phyloP scores from a whole-genome alignment of 2,797 vertebrate species.

The Anolis apletophallus region DNA sequence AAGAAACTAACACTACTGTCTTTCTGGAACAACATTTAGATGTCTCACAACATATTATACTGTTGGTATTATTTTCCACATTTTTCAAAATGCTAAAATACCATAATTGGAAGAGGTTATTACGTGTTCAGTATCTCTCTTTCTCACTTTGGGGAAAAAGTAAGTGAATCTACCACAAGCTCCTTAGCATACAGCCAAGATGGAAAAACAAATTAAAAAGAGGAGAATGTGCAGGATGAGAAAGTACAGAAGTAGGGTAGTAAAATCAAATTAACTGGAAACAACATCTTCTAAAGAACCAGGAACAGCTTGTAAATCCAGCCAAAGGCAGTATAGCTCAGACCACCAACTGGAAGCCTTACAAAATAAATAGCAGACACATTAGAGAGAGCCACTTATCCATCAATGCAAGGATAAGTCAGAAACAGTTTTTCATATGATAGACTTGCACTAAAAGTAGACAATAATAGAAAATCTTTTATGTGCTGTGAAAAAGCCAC shows the following conservation, averaged over 20 bases:
- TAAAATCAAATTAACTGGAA: conserved; percentile 57
- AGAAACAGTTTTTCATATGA: neutral
- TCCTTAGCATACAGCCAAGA: conserved; percentile 32
- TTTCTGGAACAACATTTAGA: neutral
- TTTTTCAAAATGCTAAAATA: neutral
- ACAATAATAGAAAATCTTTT: conserved; percentile 3
- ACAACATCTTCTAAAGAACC: conserved; percentile 39
- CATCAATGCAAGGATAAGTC: neutral
- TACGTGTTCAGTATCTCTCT: conserved; percentile 19
- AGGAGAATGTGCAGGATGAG: conserved; percentile 5
- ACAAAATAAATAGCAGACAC: conserved; percentile 43
- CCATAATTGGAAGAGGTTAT: conserved; percentile 11
- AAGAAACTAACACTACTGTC: neutral
- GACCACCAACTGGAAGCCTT: neutral
- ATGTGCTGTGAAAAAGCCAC: conserved; percentile 17
- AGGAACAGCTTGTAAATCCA: conserved; percentile 48
- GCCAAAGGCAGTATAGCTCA: conserved; percentile 34
- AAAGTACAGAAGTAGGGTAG: neutral
- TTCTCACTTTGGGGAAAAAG: conserved; percentile 33
- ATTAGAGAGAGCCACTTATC: conserved; percentile 31
- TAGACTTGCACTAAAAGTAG: neutral
- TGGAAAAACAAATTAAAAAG: neutral
- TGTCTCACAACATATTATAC: neutral
- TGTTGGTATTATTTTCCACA: conserved; percentile 1
- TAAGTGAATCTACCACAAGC: conserved; percentile 29